Base-by-base conservation (phyloP, 1,140 invertebrate genomes). In the Cydia pomonella region DNA sequence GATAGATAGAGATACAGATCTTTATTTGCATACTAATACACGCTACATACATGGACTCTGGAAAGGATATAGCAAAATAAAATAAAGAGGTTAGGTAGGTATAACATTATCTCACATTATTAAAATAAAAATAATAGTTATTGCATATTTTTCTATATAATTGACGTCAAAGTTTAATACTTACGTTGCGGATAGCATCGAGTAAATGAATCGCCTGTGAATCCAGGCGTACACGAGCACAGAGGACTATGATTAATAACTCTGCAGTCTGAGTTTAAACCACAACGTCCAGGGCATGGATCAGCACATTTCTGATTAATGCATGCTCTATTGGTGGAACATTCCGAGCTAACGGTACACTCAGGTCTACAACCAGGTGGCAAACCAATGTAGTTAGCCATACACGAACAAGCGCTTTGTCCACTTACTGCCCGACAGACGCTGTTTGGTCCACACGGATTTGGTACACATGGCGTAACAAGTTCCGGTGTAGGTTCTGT, bases 361-460 rank as follows among this genome's bases (percentile, higher is more conserved):
- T 96, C 95, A 47, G 96, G 96, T 84, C 95, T 89, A 85, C 97
- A 97, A 73, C 95, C 94, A 16, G 95, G 93, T 53, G 96, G 96
- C 87, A 97, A 95, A 18, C 96, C 96, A 71, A 95, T 90, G 82
- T 96, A 97, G 76, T 95, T 95, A 38, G 94, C 93, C 80, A 96
- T 93, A 91, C 97, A 97, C 9, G 95, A 94, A 83, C 96, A 97
- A 50, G 94, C 94, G 66, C 95, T 95, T 80, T 94, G 94, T 79
- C 95, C 95, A 77, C 94, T 94, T 62, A 93, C 87, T 76, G 95
- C 93, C 79, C 93, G 94, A 84, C 96, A 97, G 53, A 95, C 85
- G 62, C 96, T 96, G 84, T 97, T 97, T 5, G 95, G 92, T 53
- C 96, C 96, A 88, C 96, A 97, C 27, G 95, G 95, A 74, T 95